phyloP scores from a whole-genome alignment of 37 sponge, comb jelly and placozoan genomes.

The Spongia lamella region DNA sequence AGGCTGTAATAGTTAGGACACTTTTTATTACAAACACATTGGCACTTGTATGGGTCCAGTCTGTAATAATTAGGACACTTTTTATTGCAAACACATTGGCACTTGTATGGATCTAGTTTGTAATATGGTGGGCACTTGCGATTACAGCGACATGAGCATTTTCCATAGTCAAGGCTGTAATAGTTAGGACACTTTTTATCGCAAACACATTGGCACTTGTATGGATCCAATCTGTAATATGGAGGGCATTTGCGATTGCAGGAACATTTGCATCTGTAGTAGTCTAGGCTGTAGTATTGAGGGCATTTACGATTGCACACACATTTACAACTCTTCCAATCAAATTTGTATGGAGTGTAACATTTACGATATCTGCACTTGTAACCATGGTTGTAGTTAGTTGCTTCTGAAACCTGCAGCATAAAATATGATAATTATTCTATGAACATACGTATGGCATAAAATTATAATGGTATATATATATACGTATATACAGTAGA shows the following conservation, averaged over 20 bases:
- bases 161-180: neutral
- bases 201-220: constrained; percentile 6
- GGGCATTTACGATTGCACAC: too few species aligned
- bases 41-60: neutral
- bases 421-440: too few species aligned
- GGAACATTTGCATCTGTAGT: neutral
- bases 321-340: neutral
- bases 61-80: too few species aligned
- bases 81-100: neutral
- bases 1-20: neutral
- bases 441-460: too few species aligned
- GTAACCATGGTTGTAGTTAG: too few species aligned
- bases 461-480: too few species aligned
- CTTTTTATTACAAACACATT: neutral
- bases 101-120: neutral
- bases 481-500: too few species aligned
- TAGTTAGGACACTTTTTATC: neutral
- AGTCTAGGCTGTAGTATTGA: neutral
- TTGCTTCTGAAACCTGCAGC: too few species aligned
- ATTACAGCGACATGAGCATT: neutral
- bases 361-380: too few species aligned
- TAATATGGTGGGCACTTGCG: neutral
- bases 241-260: neutral
- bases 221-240: neutral
- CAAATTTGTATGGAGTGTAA: neutral